Conservation (phyloP, 1,140 invertebrate species). For the Micrasema minimum region DNA sequence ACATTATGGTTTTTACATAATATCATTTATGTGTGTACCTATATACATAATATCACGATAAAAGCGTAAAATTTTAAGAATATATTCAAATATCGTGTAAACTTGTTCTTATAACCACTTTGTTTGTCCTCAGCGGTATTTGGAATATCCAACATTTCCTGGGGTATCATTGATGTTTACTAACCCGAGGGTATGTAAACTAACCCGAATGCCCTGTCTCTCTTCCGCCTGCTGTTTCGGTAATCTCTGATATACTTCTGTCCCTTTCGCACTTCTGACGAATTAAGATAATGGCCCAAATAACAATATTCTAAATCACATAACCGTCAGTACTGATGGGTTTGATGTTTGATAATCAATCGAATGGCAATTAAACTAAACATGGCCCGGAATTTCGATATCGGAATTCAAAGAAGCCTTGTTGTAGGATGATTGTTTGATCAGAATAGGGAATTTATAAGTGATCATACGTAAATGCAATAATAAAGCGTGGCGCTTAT, state of each 20-base stretch:
- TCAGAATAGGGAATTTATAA: no score
- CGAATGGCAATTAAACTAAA: conserved; percentile 41
- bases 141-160: neutral
- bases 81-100: no score
- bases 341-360: conserved; percentile 44
- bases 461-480: no score
- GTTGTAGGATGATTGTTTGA: neutral
- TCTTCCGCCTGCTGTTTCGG: conserved; percentile 4
- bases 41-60: no score
- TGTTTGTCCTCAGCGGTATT: no score
- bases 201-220: conserved; percentile 33
- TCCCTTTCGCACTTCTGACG: conserved; percentile 8
- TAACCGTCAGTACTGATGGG: conserved; percentile 44
- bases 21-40: no score
- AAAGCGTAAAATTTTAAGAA: no score
- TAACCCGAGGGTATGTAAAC: conserved; percentile 43
- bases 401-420: conserved; percentile 19
- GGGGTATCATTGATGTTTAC: conserved; percentile 41
- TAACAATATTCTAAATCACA: conserved; percentile 48
- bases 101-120: no score
- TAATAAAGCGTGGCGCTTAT: no score
- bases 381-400: conserved; percentile 34
- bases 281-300: conserved; percentile 41
- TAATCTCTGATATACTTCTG: neutral
- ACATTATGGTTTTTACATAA: no score